phyloP scores from a whole-genome alignment of 1,140 invertebrate species.

The Macrobrachium nipponense region DNA sequence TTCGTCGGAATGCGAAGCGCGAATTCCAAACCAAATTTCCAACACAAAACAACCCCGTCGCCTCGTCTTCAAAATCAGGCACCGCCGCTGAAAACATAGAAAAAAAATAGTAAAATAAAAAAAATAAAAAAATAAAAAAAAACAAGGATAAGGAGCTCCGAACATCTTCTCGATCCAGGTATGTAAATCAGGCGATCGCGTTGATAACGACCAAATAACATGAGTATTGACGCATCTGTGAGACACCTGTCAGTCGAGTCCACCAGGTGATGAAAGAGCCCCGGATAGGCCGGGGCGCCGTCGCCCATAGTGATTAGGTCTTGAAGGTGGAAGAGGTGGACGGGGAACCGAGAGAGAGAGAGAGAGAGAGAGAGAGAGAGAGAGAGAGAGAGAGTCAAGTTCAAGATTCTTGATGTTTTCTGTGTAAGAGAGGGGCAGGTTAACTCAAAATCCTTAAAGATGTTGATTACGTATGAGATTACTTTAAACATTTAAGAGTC shows the following conservation, averaged over 20 bases:
- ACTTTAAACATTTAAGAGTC: no score
- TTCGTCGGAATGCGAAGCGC: no score
- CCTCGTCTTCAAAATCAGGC: no score
- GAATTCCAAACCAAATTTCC: no score
- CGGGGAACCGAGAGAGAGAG: not conserved
- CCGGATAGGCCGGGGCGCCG: not conserved
- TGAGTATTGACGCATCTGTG: conserved; percentile 47
- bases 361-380: not conserved
- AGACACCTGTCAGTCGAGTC: conserved; percentile 30
- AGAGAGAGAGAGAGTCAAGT: not conserved
- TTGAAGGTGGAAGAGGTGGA: not conserved
- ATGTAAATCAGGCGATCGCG: conserved; percentile 38
- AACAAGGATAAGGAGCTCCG: not conserved
- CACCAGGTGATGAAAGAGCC: conserved; percentile 22
- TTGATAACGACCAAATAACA: conserved; percentile 56
- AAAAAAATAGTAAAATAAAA: not conserved
- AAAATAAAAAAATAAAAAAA: not conserved
- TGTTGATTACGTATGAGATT: no score
- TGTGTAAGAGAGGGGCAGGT: not conserved
- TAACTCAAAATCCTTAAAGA: not conserved
- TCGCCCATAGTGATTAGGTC: conserved; percentile 45
- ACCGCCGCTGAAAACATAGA: conserved; percentile 13
- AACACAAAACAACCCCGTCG: no score
- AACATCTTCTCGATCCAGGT: conserved; percentile 18
- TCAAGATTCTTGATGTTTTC: not conserved